These are phyloP conservation scores for Monopis laevigella DNA, from an alignment of 2,888 invertebrate genomes.

Conservation along the genomic window DNA sequence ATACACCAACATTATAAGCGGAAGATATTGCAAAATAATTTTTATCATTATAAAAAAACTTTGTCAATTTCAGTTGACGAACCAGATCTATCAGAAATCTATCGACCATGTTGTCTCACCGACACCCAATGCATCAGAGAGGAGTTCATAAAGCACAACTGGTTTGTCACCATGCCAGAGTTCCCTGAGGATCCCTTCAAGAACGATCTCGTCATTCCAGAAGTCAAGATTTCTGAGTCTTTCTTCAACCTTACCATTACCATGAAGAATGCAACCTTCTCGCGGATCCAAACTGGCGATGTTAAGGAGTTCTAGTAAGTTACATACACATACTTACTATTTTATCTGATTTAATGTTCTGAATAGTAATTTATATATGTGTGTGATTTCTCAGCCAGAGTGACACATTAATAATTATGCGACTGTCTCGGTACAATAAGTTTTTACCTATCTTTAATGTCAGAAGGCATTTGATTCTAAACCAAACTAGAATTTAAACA, in stretches of 20 bases:
- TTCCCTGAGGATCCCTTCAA: neutral
- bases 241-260: conserved; percentile 1
- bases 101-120: conserved; percentile 3
- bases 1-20: too few species aligned
- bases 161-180: neutral
- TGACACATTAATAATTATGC: too few species aligned
- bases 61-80: neutral
- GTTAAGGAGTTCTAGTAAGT: conserved; percentile 4
- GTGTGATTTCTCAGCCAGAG: too few species aligned
- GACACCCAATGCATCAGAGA: conserved; percentile 6
- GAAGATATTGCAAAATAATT: too few species aligned
- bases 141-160: conserved; percentile 3
- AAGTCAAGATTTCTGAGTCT: neutral
- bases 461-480: too few species aligned
- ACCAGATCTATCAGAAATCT: conserved; percentile 4
- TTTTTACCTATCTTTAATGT: too few species aligned
- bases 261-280: neutral
- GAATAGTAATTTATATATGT: too few species aligned
- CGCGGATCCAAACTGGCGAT: neutral
- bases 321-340: neutral
- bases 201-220: neutral
- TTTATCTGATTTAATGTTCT: too few species aligned
- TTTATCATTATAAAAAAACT: too few species aligned
- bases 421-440: too few species aligned
- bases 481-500: too few species aligned